A percentile compares a stretch with the other conserved stretches of the same genome.
phyloP scores from a whole-genome alignment of 2,888 invertebrate genomes.

The Conops quadrifasciatus region DNA sequence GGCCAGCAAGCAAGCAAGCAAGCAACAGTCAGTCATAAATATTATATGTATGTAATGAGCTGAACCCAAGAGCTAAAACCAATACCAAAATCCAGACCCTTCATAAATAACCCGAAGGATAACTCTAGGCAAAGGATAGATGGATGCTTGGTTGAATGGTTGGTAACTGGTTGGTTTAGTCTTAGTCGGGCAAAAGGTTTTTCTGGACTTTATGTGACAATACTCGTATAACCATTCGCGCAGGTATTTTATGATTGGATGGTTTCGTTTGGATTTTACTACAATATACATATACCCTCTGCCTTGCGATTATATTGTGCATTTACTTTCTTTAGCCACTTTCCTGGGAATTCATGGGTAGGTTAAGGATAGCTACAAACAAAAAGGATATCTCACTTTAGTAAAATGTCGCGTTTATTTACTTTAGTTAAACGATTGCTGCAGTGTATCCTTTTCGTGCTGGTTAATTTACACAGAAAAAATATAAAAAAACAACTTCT shows the following conservation, averaged over 20 bases:
- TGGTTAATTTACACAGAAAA: conserved; percentile 5
- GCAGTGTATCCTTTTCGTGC: neutral
- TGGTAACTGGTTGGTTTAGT: no score
- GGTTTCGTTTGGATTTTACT: conserved; percentile 2
- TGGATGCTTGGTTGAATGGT: no score
- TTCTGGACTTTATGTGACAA: conserved; percentile 18
- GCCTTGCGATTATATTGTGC: conserved; percentile 22
- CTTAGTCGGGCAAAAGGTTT: conserved; percentile 19
- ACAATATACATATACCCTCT: neutral
- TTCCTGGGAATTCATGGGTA: neutral
- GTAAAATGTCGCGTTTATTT: conserved; percentile 51
- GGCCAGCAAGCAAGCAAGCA: neutral
- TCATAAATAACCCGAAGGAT: conserved; percentile 34
- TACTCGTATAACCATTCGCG: neutral
- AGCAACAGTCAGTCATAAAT: neutral
- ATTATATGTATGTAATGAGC: no score
- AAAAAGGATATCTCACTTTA: conserved; percentile 56
- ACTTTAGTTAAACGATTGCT: conserved; percentile 43
- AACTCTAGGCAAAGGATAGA: conserved; percentile 4
- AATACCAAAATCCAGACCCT: conserved; percentile 12
- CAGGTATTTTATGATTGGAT: conserved; percentile 24
- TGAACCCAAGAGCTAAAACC: neutral
- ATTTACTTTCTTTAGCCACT: no score
- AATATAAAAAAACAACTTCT: no score
- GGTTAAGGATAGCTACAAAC: conserved; percentile 34